Percentiles rank a stretch among this genome's conserved stretches.
These are phyloP conservation scores for Ophion obscuratus DNA, from an alignment of 2,888 invertebrate genomes.

Conservation along the genomic window DNA sequence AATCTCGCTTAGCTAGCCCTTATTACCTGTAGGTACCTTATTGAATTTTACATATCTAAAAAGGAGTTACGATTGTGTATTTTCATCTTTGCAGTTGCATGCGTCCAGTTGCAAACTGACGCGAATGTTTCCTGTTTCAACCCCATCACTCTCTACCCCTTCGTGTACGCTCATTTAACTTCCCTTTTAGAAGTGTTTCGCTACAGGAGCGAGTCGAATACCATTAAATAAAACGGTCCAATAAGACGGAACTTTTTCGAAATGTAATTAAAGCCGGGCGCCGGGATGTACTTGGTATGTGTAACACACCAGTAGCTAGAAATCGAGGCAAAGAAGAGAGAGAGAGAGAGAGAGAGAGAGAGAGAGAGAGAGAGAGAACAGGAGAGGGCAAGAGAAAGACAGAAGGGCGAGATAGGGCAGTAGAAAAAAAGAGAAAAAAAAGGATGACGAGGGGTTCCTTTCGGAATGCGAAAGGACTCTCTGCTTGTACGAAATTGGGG, in stretches of 20 bases:
- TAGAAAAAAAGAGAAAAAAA: too few relatives aligned
- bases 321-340: neutral
- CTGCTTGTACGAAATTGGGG: slow-evolving; percentile 31
- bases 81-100: too few relatives aligned
- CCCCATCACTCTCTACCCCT: neutral
- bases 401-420: too few relatives aligned
- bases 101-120: too few relatives aligned
- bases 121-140: too few relatives aligned
- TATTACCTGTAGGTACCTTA: too few relatives aligned
- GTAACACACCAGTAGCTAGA: slow-evolving; percentile 40
- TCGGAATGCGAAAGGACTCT: slow-evolving; percentile 36
- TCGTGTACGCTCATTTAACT: neutral
- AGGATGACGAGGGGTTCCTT: slow-evolving; percentile 15
- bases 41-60: too few relatives aligned
- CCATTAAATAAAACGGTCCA: slow-evolving; percentile 9
- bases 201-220: slow-evolving; percentile 1
- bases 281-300: slow-evolving; percentile 39
- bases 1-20: too few relatives aligned
- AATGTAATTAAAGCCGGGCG: slow-evolving; percentile 61
- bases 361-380: neutral
- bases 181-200: slow-evolving; percentile 29
- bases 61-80: too few relatives aligned
- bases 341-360: neutral
- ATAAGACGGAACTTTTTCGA: slow-evolving; percentile 38
- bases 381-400: neutral